Conservation (phyloP, 2,113 vertebrate genomes). For the Dipodomys merriami region DNA sequence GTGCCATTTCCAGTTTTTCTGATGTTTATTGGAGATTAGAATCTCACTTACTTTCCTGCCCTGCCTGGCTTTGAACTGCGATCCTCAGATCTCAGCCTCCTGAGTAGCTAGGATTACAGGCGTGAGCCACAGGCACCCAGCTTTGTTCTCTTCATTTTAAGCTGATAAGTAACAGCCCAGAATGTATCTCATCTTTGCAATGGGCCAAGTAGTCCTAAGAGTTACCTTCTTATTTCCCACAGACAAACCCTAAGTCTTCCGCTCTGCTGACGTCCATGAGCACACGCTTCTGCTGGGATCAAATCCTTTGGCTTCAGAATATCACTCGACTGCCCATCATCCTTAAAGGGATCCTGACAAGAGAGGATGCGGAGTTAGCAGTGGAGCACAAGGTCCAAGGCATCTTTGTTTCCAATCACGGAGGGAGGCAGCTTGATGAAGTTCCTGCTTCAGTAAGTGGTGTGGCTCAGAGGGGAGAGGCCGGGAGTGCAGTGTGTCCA, state of each 20-base stretch:
- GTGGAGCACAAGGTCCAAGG: constrained; percentile 93
- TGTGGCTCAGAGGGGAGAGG: neutral
- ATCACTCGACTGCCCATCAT: constrained; percentile 94
- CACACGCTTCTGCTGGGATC: constrained; percentile 93
- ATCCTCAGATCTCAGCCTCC: too few species aligned
- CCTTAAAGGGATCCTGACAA: constrained; percentile 97
- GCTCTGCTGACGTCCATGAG: constrained; percentile 89
- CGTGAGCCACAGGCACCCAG: too few species aligned
- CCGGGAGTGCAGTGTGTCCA: accelerated
- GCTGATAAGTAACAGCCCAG: neutral
- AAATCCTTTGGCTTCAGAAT: constrained; percentile 92
- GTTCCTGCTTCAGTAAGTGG: constrained; percentile 91
- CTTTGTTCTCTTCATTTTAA: neutral
- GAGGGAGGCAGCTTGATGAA: constrained; percentile 96
- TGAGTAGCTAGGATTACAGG: too few species aligned
- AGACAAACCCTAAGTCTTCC: constrained; percentile 86
- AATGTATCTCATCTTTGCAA: neutral
- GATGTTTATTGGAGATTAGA: too few species aligned
- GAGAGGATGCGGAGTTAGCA: constrained; percentile 96
- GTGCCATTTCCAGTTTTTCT: too few species aligned
- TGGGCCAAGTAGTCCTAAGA: neutral
- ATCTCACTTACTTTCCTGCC: too few species aligned
- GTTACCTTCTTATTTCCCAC: constrained; percentile 37
- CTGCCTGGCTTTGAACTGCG: too few species aligned
- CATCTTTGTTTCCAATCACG: constrained; percentile 97